Evolutionary conservation across 2,888 invertebrate species (phyloP), one percentile per base, ranked within the genome.

Genomic region (Tridacna crocea): DNA sequence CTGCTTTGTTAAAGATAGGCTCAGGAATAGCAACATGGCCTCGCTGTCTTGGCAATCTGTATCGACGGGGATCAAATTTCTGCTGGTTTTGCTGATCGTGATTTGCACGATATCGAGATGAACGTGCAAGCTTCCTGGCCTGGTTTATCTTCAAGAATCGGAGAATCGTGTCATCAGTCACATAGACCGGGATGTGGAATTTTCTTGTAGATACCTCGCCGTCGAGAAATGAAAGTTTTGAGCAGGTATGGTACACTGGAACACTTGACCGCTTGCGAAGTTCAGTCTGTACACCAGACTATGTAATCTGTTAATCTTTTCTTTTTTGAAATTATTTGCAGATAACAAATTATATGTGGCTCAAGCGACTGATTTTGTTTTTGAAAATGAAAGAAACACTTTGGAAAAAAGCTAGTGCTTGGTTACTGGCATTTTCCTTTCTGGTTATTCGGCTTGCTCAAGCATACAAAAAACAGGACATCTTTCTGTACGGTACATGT

Each of bases 181-280:
- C 0, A 95, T 99, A 68, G 97, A 98, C 94, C n/a, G 99, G 99
- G 0, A 95, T 99, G 89, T 99, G 99, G 99, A 97, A 98, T 94
- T 99, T 99, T 94, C 96, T 97, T 48, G 96, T 96, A 47, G 97
- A 97, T 0, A 95, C 96, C n/a, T 95, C 96, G 3, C 95, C 95
- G 0, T 96, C 97, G 92, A 96, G 97, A 0, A 96, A 97, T 48
- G 95, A 96, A 85, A 98, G 98, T 3, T 96, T 97, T 89, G 95
- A 96, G 78, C 96, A 97, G 86, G 95, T 96, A 87, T 99, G 98
- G 98, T 97, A 96, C 92, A 95, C 95, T 80, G 95, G n/a, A n/a
- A n/a, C n/a, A n/a, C n/a, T n/a, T n/a, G 96, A 83, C 96, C 97
- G 90, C 95, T 98, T 26, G 27, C 70, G 26, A 66, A 89, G 87